Percentiles rank a stretch among this genome's conserved stretches.
phyloP scores from a whole-genome alignment of 2,113 vertebrate genomes.

The Ameiurus melas region DNA sequence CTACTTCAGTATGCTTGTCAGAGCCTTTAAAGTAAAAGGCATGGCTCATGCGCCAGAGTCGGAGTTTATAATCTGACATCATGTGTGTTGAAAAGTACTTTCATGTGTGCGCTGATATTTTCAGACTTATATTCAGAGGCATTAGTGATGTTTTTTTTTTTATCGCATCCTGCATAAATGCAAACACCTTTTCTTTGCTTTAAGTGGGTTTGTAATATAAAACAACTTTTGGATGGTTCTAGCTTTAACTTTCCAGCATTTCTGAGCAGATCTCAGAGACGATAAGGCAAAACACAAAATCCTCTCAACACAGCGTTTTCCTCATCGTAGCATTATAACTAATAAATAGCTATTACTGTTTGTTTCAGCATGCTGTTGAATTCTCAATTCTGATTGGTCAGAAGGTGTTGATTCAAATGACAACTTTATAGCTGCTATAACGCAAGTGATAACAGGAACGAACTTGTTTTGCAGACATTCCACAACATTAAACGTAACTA shows the following conservation, averaged over 20 bases:
- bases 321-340: neutral
- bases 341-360: neutral
- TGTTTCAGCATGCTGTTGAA: neutral
- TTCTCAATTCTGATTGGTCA: neutral
- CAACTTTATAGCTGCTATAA: neutral
- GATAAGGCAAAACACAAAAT: neutral
- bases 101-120: constrained; percentile 63
- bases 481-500: neutral
- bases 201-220: neutral
- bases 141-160: constrained; percentile 36
- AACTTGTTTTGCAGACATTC: neutral
- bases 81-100: constrained; percentile 61
- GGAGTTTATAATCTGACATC: constrained; percentile 65
- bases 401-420: neutral
- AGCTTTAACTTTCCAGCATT: neutral
- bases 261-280: neutral
- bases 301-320: neutral
- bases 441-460: neutral
- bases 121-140: constrained; percentile 40
- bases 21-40: constrained; percentile 52
- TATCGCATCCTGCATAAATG: constrained; percentile 31
- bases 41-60: constrained; percentile 63
- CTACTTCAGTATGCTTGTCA: constrained; percentile 57
- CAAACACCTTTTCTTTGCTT: constrained; percentile 27
- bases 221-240: neutral